These are phyloP conservation scores for Silurus meridionalis DNA, from an alignment of 2,113 vertebrate genomes.

Conservation along the genomic window DNA sequence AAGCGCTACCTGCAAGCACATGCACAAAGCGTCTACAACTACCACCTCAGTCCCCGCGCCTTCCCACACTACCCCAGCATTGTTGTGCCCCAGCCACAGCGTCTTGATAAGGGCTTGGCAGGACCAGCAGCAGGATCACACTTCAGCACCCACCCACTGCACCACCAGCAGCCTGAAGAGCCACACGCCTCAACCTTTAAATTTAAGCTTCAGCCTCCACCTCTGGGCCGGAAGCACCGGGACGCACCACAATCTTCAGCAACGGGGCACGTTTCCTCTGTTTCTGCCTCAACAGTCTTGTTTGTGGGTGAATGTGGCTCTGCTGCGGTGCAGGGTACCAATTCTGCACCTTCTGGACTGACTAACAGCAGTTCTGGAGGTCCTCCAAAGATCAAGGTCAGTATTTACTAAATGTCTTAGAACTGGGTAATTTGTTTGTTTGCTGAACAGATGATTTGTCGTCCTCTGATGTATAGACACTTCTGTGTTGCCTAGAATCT, in stretches of 20 bases:
- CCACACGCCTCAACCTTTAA: slow-evolving; percentile 81
- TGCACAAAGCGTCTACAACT: slow-evolving; percentile 92
- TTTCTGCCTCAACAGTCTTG: slow-evolving; percentile 46
- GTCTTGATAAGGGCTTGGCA: slow-evolving; percentile 70
- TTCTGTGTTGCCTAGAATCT: neutral
- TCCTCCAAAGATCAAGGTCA: slow-evolving; percentile 83
- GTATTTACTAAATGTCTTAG: neutral
- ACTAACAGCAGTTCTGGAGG: slow-evolving; percentile 36
- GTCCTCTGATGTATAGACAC: neutral
- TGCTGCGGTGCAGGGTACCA: slow-evolving; percentile 48
- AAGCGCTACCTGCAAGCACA: slow-evolving; percentile 92
- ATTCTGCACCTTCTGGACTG: slow-evolving; percentile 41
- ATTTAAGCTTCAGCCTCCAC: slow-evolving; percentile 91
- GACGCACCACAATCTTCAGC: slow-evolving; percentile 59
- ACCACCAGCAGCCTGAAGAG: slow-evolving; percentile 67
- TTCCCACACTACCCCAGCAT: slow-evolving; percentile 91
- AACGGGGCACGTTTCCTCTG: slow-evolving; percentile 38
- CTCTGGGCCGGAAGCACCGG: slow-evolving; percentile 81
- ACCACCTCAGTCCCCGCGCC: slow-evolving; percentile 90
- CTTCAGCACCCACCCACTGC: slow-evolving; percentile 64
- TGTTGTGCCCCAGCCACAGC: slow-evolving; percentile 86
- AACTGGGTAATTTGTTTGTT: neutral
- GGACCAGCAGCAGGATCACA: slow-evolving; percentile 50
- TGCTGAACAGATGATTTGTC: neutral
- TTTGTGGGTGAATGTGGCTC: slow-evolving; percentile 32